Evolutionary conservation across 2,888 invertebrate genomes (phyloP), one percentile per base, ranked within the genome.

Genomic region (Diogma glabrata): DNA sequence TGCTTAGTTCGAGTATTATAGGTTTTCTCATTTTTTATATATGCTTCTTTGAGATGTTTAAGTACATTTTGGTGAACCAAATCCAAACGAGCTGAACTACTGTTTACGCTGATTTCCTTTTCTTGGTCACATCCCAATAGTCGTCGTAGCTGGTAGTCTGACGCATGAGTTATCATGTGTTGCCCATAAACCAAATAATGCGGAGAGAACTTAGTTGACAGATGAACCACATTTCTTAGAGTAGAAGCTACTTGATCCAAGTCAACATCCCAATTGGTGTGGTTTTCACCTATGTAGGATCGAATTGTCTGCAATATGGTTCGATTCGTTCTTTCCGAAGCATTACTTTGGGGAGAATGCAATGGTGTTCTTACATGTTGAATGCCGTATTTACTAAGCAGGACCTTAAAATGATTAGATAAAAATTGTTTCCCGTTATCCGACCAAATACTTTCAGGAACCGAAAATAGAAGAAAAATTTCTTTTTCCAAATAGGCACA

Each of bases 341-440:
- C 60, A 52, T 64, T 64, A 4, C 49, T 50, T 53, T 64, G 63
- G 0, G 63, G 60, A 38, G 60, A 59, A 50, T 64, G 63, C n/a
- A 26, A 43, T 7, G 58, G 51, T 40, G 52, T 59, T 28, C 52
- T 58, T 10, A 14, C 17, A 3, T 56, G 9, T 19, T 22, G 47
- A 3, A 48, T 24, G 14, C 51, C 38, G 23, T 55, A 57, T 12
- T 28, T 30, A 14, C 20, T 24, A n/a, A 51, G 26, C 5, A 56
- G 33, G 7, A 8, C 17, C 26, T 52, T 26, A 19, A 50, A 53
- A 33, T 47, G 12, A 19, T 43, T 51, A 4, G 47, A 23, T 17
- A 43, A 43, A 52, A 54, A 59, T 40, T 57, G 57, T 5, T 51
- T 38, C 3, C 59, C 58, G 50, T 60, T 60, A 24, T 60, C 58